Base-by-base conservation (phyloP, 1,140 invertebrate genomes). In the Propsilocerus akamusi region DNA sequence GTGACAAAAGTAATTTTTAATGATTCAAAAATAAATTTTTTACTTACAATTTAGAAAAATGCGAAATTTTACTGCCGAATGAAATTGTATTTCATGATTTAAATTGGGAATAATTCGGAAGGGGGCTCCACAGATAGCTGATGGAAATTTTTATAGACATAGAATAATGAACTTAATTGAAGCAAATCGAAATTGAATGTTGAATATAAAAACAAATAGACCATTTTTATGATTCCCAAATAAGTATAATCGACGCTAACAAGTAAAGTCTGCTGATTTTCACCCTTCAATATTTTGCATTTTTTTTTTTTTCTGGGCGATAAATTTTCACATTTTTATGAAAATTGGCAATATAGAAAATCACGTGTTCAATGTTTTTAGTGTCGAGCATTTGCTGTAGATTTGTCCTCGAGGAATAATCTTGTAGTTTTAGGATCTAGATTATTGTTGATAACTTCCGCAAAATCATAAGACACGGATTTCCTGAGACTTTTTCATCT, bases 151-250 rank as follows among this genome's bases (percentile, higher is more conserved):
- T n/a, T n/a, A n/a, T n/a, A n/a, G n/a, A n/a, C n/a, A n/a, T n/a
- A n/a, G n/a, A 30, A 30, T 11, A 30, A 11, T 30, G 28, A 30
- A 30, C 28, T 11, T 30, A 30, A 17, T 41, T 20, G 34, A 30
- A 41, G 34, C 22, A 41, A 41, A 41, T 41, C 34, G 34, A 41
- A 41, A 17, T 17, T 17, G 34, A 41, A 41, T 41, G 34, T 2
- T 41, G 34, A 41, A 41, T 41, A 41, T 41, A 41, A 41, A 41
- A 41, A 41, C 34, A 41, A 41, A 41, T 41, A 41, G 34, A 41
- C 34, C 34, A 30, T 14, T 20, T 20, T 17, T 17, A 8, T 41
- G 22, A 17, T 7, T 8, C 17, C 14, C 10, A 37, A 17, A 41
- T 41, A 20, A 17, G 34, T 41, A 20, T 14, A 41, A 41, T 20